Evolutionary conservation across 2,888 invertebrate species (phyloP), one percentile per base, ranked within the genome.

Genomic region (Labia minor): DNA sequence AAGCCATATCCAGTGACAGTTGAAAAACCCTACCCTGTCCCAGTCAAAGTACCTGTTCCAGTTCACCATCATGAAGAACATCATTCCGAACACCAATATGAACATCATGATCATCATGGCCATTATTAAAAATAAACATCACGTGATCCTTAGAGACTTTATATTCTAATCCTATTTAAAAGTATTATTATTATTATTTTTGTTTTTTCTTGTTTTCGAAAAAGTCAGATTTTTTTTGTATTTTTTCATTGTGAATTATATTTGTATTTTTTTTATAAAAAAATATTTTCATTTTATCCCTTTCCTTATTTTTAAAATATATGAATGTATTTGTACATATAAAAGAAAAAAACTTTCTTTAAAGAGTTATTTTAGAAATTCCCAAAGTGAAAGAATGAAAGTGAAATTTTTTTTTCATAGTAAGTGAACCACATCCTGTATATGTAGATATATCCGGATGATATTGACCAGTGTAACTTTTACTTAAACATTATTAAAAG

Each of bases 161-260:
- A 26, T 26, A 26, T 49, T 49, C 49, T 49, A 49, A 49, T 49
- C 26, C 49, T 49, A 49, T 49, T 49, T 49, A 49, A 49, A 49
- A 49, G 49, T 49, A 49, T 49, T 49, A 49, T 49, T 49, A n/a
- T 49, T 49, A n/a, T 10, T 49, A 16, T 49, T 26, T 6, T 26
- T 26, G n/a, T n/a, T 26, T 26, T 6, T 26, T 26, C 3, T 26
- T 26, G 26, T 26, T 26, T 16, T 49, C n/a, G 14, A n/a, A 49
- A n/a, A 49, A 49, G 49, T 49, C 49, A 49, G 14, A 6, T 49
- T 49, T 49, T 49, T 49, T 49, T 49, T 49, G 49, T 49, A 49
- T 49, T 49, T 49, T 49, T 10, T 49, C n/a, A 10, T 49, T 49
- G 14, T 49, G 14, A 11, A 49, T 49, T 49, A 49, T 49, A 49